Conservation (phyloP, 2,113 vertebrate species). For the Heterocephalus glaber region DNA sequence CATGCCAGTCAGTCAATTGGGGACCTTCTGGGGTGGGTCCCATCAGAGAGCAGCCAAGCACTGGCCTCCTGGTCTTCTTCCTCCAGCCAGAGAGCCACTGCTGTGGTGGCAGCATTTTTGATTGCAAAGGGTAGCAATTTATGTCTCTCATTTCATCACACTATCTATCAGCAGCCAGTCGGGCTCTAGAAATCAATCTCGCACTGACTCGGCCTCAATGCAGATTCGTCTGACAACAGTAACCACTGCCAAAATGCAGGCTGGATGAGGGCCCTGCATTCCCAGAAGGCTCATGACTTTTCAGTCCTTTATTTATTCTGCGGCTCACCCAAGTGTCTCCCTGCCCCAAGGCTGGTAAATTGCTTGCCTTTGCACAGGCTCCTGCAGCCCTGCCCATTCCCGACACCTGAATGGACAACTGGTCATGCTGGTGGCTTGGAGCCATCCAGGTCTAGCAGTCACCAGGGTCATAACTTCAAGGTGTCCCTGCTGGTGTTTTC, state of each 20-base stretch:
- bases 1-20: background rate
- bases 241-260: background rate
- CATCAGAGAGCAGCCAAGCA: no score
- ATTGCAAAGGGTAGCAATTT: conserved; percentile 16
- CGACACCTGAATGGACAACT: background rate
- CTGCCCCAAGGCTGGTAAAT: background rate
- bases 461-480: conserved; percentile 58
- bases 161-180: background rate
- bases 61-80: background rate
- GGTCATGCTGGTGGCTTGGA: background rate
- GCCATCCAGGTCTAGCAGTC: background rate
- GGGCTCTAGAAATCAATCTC: conserved; percentile 2
- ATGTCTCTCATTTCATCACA: conserved; percentile 33
- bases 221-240: background rate
- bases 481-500: conserved; percentile 41
- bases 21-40: no score
- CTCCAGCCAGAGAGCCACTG: background rate
- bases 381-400: background rate
- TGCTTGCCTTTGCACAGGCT: background rate
- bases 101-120: background rate
- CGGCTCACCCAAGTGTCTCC: background rate
- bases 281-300: background rate
- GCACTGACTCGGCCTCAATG: background rate
- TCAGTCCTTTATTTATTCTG: background rate
- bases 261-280: background rate